Percentiles rank a stretch among this genome's conserved stretches.
Conservation (phyloP, 2,888 invertebrate species). For the Microplitis deprimator region DNA sequence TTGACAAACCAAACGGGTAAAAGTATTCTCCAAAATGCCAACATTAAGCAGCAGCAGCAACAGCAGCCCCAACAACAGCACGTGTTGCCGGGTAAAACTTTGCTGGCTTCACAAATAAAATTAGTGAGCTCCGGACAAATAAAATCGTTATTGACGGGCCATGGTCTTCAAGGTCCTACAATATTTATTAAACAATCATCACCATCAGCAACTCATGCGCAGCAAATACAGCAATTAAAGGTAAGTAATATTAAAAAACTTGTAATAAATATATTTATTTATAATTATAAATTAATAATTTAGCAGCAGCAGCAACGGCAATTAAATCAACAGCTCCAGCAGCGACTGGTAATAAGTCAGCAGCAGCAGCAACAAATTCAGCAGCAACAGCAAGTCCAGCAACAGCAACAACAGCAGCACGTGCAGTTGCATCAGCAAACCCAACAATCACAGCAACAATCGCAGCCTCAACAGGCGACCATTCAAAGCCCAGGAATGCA, state of each 20-base stretch:
- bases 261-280: neutral
- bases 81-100: conserved; percentile 67
- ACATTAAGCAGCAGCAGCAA: conserved; percentile 50
- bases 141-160: conserved; percentile 67
- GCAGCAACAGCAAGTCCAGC: conserved; percentile 56
- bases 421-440: conserved; percentile 33
- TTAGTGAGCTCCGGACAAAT: conserved; percentile 68
- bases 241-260: neutral
- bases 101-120: conserved; percentile 68
- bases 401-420: conserved; percentile 57
- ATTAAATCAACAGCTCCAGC: conserved; percentile 60
- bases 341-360: conserved; percentile 21
- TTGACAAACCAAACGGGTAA: conserved; percentile 52
- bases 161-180: conserved; percentile 69
- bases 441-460: conserved; percentile 56
- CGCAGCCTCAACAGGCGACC: conserved; percentile 67
- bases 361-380: conserved; percentile 62
- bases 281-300: conserved; percentile 55
- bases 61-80: conserved; percentile 61
- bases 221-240: conserved; percentile 59
- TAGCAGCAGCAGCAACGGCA: conserved; percentile 61
- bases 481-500: conserved; percentile 67
- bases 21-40: conserved; percentile 37
- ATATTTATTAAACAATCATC: conserved; percentile 69
- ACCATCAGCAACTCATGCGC: conserved; percentile 59